A percentile compares a stretch with the other conserved stretches of the same genome.
These are phyloP conservation scores for Cheilosia variabilis DNA, from an alignment of 2,888 invertebrate species.

Conservation along the genomic window DNA sequence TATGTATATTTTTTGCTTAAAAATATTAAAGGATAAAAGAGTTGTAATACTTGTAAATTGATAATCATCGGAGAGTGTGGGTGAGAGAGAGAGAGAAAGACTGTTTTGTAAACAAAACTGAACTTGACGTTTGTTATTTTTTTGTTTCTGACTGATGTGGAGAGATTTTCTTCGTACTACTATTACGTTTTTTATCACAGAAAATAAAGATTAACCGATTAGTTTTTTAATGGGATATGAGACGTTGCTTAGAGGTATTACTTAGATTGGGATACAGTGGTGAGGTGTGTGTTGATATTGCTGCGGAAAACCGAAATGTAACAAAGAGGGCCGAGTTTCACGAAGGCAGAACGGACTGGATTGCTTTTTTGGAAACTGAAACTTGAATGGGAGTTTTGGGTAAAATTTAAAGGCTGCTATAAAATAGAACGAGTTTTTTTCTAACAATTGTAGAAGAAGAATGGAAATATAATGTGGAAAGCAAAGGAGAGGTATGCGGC, in stretches of 20 bases:
- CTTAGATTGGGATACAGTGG: constrained; percentile 14
- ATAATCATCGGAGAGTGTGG: constrained; percentile 57
- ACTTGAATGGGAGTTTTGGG: too few relatives aligned
- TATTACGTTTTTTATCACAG: constrained; percentile 65
- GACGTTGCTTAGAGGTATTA: constrained; percentile 60
- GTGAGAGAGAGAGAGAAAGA: not conserved
- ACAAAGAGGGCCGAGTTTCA: not conserved
- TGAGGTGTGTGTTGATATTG: not conserved
- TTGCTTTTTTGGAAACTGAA: too few relatives aligned
- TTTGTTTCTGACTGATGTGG: constrained; percentile 35
- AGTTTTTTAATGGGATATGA: constrained; percentile 30
- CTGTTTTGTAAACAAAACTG: constrained; percentile 12
- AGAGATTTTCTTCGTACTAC: not conserved
- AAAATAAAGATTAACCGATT: constrained; percentile 65
- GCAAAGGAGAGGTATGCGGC: too few relatives aligned
- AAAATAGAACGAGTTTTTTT: too few relatives aligned
- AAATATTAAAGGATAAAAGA: constrained; percentile 69
- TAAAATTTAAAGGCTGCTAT: too few relatives aligned
- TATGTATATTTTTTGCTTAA: constrained; percentile 71
- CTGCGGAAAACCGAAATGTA: not conserved
- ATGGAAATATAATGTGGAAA: too few relatives aligned
- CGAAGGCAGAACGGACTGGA: too few relatives aligned
- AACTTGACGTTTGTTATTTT: constrained; percentile 14
- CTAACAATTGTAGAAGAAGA: too few relatives aligned
- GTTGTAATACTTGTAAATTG: constrained; percentile 73